A percentile compares a stretch with the other conserved stretches of the same genome.
phyloP scores from a whole-genome alignment of 2,888 invertebrate species.

The Rotaria macrura region DNA sequence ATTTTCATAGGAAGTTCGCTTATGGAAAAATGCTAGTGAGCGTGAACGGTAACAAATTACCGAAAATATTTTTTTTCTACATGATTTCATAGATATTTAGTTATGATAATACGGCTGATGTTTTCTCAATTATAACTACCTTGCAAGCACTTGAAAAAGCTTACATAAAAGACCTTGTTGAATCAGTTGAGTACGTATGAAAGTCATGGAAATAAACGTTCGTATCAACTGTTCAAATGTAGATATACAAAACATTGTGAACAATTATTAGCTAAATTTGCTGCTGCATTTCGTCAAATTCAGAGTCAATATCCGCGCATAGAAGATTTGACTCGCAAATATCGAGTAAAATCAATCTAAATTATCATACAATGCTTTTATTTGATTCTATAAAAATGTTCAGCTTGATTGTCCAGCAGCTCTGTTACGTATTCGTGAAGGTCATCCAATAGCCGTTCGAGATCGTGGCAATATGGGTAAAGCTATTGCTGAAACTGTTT shows the following conservation, averaged over 20 bases:
- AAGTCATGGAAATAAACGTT: neutral
- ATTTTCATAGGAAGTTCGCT: too few species aligned
- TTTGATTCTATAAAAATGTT: slow-evolving; percentile 24
- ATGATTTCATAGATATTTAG: too few species aligned
- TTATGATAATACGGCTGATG: too few species aligned
- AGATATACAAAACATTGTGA: slow-evolving; percentile 91
- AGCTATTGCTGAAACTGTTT: slow-evolving; percentile 96
- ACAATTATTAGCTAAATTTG: slow-evolving; percentile 85
- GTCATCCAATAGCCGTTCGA: slow-evolving; percentile 88
- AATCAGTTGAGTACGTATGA: slow-evolving; percentile 62
- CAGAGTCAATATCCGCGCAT: slow-evolving; percentile 80
- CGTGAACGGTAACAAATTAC: too few species aligned
- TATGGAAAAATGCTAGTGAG: too few species aligned
- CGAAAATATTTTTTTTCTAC: too few species aligned
- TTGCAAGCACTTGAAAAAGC: slow-evolving; percentile 59
- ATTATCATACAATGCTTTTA: neutral
- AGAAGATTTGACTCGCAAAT: slow-evolving; percentile 80
- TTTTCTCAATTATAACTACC: too few species aligned
- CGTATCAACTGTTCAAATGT: neutral
- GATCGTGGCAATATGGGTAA: slow-evolving; percentile 97
- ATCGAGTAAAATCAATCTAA: slow-evolving; percentile 56
- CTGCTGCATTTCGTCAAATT: slow-evolving; percentile 89
- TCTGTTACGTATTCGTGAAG: slow-evolving; percentile 87
- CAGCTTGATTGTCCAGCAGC: slow-evolving; percentile 91
- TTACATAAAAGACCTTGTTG: slow-evolving; percentile 88